Base-by-base conservation (phyloP, 2,888 invertebrate species). In the Nephrocerus scutellatus region DNA sequence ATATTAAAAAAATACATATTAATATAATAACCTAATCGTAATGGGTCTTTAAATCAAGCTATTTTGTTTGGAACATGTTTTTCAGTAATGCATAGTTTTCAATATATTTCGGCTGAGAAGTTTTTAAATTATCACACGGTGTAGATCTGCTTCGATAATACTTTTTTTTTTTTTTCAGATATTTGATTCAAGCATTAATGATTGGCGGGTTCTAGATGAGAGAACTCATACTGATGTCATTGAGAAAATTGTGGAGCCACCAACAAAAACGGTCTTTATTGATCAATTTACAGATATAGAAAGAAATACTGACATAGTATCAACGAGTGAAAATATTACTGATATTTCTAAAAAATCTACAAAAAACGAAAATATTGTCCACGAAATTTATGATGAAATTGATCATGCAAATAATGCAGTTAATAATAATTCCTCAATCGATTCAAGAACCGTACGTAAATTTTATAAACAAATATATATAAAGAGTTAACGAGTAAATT, bases 281-380 rank as follows among this genome's bases (percentile, higher is more conserved):
- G 66, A 64, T 43, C 63, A 70, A 46, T 60, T 61, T 52, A 69
- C 63, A 10, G 70, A 72, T 50, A 64, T 70, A 38, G 63, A 69
- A 39, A 61, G 65, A 45, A 66, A 68, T 28, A 59, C 61, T 23
- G 56, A 59, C 41, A 60, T 62, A 43, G 53, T 53, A 24, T 64
- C 66, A 45, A 59, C 63, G 28, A 60, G 54, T 47, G 59, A 66
- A 43, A 63, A 59, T 37, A 48, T 57, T 10, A 63, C 60, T 30
- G 52, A 63, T 46, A 61, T 61, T 48, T 53, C 56, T 21, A 65
- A 58, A 33, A 57, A 62, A 47, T 57, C 59, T 41, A 56, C 57
- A 49, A 57, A 60, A 50, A 58, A 56, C 42, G 61, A 60, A 54
- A 57, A 61, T 55, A 55, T 57, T 49, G 54, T 53, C 5, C 56